phyloP scores from a whole-genome alignment of 2,113 vertebrate species.

The Mormyrus lacerda region DNA sequence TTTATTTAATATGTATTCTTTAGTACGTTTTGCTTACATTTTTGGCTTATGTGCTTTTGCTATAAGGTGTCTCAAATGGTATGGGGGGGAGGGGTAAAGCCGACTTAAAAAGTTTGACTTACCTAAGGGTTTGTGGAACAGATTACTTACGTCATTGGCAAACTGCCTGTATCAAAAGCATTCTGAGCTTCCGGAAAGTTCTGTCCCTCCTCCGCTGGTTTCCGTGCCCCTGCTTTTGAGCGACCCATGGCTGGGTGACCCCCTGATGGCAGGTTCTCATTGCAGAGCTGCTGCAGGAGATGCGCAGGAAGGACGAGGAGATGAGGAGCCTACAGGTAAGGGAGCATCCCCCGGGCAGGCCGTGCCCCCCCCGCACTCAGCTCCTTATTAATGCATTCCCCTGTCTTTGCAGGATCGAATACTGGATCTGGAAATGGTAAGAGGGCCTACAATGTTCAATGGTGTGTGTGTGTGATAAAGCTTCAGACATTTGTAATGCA shows the following conservation, averaged over 20 bases:
- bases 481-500: too few species aligned
- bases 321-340: constrained; percentile 77
- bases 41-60: not conserved
- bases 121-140: not conserved
- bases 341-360: not conserved
- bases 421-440: constrained; percentile 59
- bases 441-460: constrained; percentile 2
- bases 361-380: not conserved
- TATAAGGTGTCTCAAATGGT: not conserved
- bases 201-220: not conserved
- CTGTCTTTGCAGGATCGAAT: constrained; percentile 50
- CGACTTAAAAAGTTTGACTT: not conserved
- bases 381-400: not conserved
- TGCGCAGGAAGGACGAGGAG: constrained; percentile 75
- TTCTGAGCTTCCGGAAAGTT: not conserved
- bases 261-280: constrained; percentile 26
- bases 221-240: not conserved
- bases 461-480: too few species aligned
- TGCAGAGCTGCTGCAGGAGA: constrained; percentile 75
- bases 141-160: not conserved
- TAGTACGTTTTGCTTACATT: not conserved
- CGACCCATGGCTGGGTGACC: not conserved
- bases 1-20: not conserved
- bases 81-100: not conserved
- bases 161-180: not conserved